A percentile compares a stretch with the other conserved stretches of the same genome.
Conservation (phyloP, 2,113 vertebrate species). For the Sphaerodactylus townsendi region DNA sequence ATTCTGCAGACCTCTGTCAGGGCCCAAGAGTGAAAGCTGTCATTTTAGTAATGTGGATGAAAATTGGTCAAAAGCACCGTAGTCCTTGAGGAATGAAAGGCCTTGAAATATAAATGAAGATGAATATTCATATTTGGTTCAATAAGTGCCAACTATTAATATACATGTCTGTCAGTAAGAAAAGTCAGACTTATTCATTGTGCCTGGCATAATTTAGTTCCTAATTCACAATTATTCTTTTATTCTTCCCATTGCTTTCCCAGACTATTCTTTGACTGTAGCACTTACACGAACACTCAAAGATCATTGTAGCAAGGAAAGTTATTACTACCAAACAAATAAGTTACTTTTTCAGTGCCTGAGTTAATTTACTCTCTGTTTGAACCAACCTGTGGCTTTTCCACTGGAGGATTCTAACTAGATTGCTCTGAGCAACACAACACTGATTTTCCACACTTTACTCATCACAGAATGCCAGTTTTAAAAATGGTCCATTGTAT, state of each 20-base stretch:
- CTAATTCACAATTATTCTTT: conserved; percentile 89
- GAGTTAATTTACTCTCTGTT: conserved; percentile 28
- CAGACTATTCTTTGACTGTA: conserved; percentile 41
- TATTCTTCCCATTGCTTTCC: conserved; percentile 73
- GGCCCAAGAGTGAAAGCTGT: conserved; percentile 98
- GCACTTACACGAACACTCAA: conserved; percentile 28
- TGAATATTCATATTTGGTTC: conserved; percentile 99
- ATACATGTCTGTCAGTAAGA: conserved; percentile 96
- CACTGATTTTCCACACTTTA: conserved; percentile 23
- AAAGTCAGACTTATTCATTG: conserved; percentile 78
- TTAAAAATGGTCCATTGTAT: conserved; percentile 19
- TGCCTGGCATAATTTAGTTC: conserved; percentile 86
- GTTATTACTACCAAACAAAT: conserved; percentile 15
- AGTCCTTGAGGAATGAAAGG: conserved; percentile 90
- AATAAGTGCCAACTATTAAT: conserved; percentile 98
- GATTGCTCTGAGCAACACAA: neutral
- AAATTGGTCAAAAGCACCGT: conserved; percentile 90
- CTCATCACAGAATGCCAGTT: conserved; percentile 24
- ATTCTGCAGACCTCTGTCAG: conserved; percentile 96
- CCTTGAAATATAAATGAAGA: conserved; percentile 99
- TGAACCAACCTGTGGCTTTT: conserved; percentile 55
- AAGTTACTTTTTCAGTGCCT: conserved; percentile 7
- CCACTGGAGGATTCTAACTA: conserved; percentile 15
- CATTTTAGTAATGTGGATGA: conserved; percentile 93
- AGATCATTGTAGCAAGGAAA: neutral